phyloP scores from a whole-genome alignment of 2,797 vertebrate species.

The Hypotaenidia okinawae region DNA sequence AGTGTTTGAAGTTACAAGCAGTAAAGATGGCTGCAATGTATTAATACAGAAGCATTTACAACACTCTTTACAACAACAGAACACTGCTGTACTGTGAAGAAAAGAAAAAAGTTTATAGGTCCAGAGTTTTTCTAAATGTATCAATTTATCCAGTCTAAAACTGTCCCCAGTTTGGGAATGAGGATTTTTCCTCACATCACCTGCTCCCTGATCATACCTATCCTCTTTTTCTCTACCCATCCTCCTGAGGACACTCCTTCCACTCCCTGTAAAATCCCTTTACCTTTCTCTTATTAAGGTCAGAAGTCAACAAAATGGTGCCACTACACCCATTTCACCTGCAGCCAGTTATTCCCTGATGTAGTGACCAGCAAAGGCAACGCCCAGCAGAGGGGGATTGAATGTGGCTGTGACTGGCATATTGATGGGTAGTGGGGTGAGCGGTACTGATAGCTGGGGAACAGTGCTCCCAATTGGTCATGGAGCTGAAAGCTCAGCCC shows the following conservation, averaged over 20 bases:
- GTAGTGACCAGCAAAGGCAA: too few species aligned
- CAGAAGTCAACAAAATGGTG: neutral
- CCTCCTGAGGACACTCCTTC: neutral
- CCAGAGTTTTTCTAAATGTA: neutral
- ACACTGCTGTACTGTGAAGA: neutral
- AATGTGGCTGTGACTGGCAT: neutral
- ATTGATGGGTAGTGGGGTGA: neutral
- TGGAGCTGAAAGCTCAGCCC: neutral
- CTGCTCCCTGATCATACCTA: fast-evolving
- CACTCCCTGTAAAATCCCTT: neutral
- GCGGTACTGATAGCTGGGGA: neutral
- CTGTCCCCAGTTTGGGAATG: neutral
- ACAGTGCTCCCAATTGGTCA: neutral
- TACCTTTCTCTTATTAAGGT: neutral
- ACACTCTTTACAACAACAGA: fast-evolving
- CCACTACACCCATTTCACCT: too few species aligned
- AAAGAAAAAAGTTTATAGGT: neutral
- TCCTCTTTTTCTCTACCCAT: neutral
- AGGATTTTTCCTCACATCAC: neutral
- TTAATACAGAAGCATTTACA: neutral
- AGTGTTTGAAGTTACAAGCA: neutral
- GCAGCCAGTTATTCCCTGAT: neutral
- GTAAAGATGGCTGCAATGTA: neutral
- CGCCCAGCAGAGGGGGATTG: fast-evolving
- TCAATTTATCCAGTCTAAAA: neutral